Evolutionary conservation across 2,113 vertebrate species (phyloP), one percentile per base, ranked within the genome.

Genomic region (Varanus salvator): DNA sequence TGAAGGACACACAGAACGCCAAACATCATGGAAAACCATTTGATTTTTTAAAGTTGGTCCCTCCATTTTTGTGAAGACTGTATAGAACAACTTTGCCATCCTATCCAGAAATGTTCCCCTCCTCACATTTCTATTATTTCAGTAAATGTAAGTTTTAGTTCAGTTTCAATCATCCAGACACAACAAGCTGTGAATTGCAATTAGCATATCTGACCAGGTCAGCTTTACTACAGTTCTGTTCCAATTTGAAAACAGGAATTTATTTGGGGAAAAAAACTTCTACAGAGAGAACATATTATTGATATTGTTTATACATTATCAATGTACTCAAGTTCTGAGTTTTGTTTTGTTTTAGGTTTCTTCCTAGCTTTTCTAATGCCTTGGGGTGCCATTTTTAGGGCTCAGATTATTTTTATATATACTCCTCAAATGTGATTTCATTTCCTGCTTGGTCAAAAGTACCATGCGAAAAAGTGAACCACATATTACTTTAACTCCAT

Each of bases 371-470:
- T 84, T 89, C 48, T 72, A 87, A 86, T 66, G 8, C 66, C 88
- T 23, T 54, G 60, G 25, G 25, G 2, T 86, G n/a, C n/a, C 44
- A 85, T 50, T 50, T 5, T 38, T 0, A 17, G 31, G 8, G 0
- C n/a, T 88, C 66, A 38, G 31, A 64, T 81, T 71, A 88, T 71
- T 54, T 88, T 52, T 72, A 81, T 74, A 82, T 74, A 44, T 57
- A 38, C 21, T 75, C 21, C 29, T 93, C 90, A 85, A 86, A 84
- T 27, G 78, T 0, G 0, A 78, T 91, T 90, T 91, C 0, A 31
- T 90, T 90, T 92, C 27, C 64, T 38, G 52, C 86, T 5, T 85
- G 15, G 23, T 90, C 38, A 91, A 94, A 80, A 90, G 88, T 69
- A 72, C 1, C 3, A 29, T 7, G 0, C 60, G 85, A 89, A 75